Conservation (phyloP, 64 coral and sea anemone species). For the Montipora foliosa region DNA sequence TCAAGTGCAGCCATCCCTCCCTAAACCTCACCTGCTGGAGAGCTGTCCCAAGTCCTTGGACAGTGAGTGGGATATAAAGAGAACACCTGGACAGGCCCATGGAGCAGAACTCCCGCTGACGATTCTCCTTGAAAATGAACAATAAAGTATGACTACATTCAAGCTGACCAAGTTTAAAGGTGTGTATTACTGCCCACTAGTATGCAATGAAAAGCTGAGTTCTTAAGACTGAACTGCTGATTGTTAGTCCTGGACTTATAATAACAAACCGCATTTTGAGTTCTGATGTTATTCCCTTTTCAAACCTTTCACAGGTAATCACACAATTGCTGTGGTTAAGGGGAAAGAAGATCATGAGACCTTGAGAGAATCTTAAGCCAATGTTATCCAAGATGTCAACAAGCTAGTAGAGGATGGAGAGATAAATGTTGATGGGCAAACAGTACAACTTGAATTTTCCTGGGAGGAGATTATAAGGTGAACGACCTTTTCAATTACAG, state of each 20-base stretch:
- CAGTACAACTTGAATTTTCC: slow-evolving; percentile 65
- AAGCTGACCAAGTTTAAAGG: not conserved
- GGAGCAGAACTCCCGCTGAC: not conserved
- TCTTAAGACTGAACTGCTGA: no score
- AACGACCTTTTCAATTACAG: not conserved
- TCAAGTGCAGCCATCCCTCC: not conserved
- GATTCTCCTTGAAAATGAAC: not conserved
- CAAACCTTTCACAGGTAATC: slow-evolving; percentile 24
- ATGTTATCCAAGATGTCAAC: slow-evolving; percentile 62
- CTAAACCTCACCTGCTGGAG: not conserved
- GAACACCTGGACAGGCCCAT: not conserved
- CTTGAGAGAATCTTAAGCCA: slow-evolving; percentile 30
- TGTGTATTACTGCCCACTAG: no score
- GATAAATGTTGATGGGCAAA: slow-evolving; percentile 28
- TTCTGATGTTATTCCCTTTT: not conserved
- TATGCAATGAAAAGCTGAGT: no score
- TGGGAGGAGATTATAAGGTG: slow-evolving; percentile 82
- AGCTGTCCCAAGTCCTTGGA: not conserved
- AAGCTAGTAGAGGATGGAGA: slow-evolving; percentile 12
- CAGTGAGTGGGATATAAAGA: slow-evolving; percentile 4
- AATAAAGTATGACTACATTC: not conserved
- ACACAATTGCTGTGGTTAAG: slow-evolving; percentile 57
- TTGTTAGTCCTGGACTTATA: no score
- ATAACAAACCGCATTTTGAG: not conserved
- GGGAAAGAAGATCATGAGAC: slow-evolving; percentile 52